phyloP scores from a whole-genome alignment of 2,888 invertebrate genomes.

The Andrena minutula region DNA sequence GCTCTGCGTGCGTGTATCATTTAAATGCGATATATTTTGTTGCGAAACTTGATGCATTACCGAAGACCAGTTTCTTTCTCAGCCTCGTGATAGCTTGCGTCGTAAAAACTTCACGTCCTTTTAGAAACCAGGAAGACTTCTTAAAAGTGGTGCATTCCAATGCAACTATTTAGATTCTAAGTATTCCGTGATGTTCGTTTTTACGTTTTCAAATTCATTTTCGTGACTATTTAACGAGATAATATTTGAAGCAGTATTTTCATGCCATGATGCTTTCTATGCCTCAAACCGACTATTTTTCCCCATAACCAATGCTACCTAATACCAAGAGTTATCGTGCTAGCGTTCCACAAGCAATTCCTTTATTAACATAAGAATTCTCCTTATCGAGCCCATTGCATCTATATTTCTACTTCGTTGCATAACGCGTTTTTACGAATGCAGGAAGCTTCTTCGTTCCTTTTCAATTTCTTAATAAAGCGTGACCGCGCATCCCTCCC shows the following conservation, averaged over 20 bases:
- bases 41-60: conserved; percentile 6
- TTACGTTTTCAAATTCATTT: too few relatives aligned
- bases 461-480: not conserved
- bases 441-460: not conserved
- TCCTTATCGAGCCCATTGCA: not conserved
- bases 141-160: not conserved
- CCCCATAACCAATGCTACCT: too few relatives aligned
- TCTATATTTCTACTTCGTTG: not conserved
- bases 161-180: not conserved
- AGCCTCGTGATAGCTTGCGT: not conserved
- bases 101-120: not conserved
- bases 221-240: not conserved
- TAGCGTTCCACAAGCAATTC: too few relatives aligned
- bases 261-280: too few relatives aligned
- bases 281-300: too few relatives aligned
- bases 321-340: too few relatives aligned
- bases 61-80: not conserved
- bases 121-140: not conserved
- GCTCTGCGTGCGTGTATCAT: conserved; percentile 7
- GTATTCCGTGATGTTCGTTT: not conserved
- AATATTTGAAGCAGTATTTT: too few relatives aligned
- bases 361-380: not conserved
- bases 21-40: conserved; percentile 17
- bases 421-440: not conserved
- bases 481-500: not conserved